Base-by-base conservation (phyloP, 2,888 invertebrate species). In the Drosophila algonquin region DNA sequence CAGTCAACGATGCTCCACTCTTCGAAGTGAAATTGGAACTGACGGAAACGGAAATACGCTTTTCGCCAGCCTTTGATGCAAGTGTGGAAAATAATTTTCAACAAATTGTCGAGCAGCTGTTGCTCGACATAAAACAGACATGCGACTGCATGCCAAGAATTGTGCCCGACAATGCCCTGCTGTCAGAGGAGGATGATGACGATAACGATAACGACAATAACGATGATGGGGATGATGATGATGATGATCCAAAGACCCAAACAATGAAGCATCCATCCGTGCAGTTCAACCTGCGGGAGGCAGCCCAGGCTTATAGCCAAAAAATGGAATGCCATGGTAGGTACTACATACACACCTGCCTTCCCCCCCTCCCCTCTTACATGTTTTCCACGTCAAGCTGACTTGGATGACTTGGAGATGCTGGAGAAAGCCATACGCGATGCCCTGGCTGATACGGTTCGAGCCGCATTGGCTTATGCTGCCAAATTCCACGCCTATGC, bases 121-220 rank as follows among this genome's bases (percentile, higher is more conserved):
- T 98, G 90, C 94, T 95, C 73, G 97, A 97, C 87, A 95, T 97
- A 90, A 95, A 95, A 91, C 93, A 95, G 73, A 96, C 97, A 93
- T 94, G 95, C 24, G 94, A 95, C 32, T 92, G 96, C 64, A 95
- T 97, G 90, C 94, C 94, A n/a, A 94, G 97, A 74, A 94, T 96
- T 88, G 87, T 90, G 77, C 81, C 63, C 93, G 94, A 78, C 92
- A 93, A 54, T 90, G 93, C 68, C 87, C 93, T 55, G 92, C 93
- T 55, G 92, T 93, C 45, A 90, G 93, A 55, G 87, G 90, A 58
- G 56, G 85, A 81, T 51, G 79, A n/a, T n/a, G n/a, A n/a, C n/a
- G n/a, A n/a, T n/a, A n/a, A 83, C 52, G 81, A 77, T 40, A 21
- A 21, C 21, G 72, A 79, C n/a, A 67, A 75, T 7, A 73, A 46